Evolutionary conservation across 2,888 invertebrate species (phyloP).

Genomic region (Steromphala cineraria): DNA sequence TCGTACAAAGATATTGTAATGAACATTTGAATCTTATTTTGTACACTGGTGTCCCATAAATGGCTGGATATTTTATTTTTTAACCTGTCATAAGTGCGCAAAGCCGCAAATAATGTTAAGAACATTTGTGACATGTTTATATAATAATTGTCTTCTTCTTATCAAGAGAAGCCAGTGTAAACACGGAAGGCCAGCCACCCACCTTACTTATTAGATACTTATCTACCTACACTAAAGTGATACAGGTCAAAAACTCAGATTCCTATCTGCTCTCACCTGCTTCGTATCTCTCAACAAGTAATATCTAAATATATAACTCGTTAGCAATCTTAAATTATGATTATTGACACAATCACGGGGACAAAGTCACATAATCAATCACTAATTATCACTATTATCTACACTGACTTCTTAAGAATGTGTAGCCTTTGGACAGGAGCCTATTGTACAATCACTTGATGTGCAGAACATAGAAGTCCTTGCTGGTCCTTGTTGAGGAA

Average conservation of each 20-base stretch:
- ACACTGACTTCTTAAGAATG: constrained; percentile 4
- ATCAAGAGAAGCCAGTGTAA: too few relatives aligned
- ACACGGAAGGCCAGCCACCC: not conserved
- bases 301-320: not conserved
- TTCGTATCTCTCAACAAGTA: not conserved
- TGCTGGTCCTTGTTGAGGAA: too few relatives aligned
- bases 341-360: not conserved
- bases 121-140: too few relatives aligned
- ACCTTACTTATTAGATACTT: not conserved
- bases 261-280: not conserved
- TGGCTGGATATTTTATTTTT: too few relatives aligned
- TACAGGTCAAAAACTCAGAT: not conserved
- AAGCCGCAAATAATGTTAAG: too few relatives aligned
- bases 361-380: not conserved
- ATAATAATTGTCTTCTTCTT: too few relatives aligned
- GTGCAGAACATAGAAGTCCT: too few relatives aligned
- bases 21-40: too few relatives aligned
- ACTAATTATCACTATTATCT: constrained; percentile 1
- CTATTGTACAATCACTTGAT: too few relatives aligned
- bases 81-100: too few relatives aligned
- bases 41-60: too few relatives aligned
- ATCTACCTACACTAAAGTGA: not conserved
- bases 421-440: not conserved
- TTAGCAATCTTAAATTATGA: not conserved
- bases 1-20: too few relatives aligned